phyloP scores from a whole-genome alignment of 1,140 invertebrate species.

The Oedothorax gibbosus region DNA sequence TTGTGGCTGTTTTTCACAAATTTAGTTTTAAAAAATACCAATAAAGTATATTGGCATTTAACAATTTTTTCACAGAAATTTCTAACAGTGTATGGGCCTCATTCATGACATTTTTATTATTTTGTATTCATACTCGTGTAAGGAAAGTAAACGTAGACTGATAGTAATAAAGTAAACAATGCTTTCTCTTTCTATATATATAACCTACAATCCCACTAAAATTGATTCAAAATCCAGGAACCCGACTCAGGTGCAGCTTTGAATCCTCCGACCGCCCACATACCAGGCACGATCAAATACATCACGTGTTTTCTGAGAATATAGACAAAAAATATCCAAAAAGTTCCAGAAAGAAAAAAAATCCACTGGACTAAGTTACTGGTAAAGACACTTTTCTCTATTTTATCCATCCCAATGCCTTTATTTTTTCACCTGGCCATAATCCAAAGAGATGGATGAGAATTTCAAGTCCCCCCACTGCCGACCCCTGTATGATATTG shows the following conservation, averaged over 20 bases:
- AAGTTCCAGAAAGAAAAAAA: not conserved
- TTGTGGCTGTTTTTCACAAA: too few species aligned
- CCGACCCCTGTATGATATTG: not conserved
- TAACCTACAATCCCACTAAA: not conserved
- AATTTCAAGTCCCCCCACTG: not conserved
- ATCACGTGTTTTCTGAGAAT: slow-evolving; percentile 17
- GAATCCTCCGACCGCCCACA: not conserved
- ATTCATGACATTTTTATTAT: too few species aligned
- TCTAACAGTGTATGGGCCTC: too few species aligned
- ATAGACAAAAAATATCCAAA: not conserved
- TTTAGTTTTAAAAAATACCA: too few species aligned
- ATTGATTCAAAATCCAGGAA: slow-evolving; percentile 21
- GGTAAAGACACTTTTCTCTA: slow-evolving; percentile 44
- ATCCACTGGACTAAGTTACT: slow-evolving; percentile 26
- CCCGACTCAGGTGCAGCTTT: slow-evolving; percentile 29
- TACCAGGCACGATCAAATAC: not conserved
- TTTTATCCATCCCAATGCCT: not conserved
- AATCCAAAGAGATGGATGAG: slow-evolving; percentile 45
- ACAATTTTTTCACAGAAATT: too few species aligned
- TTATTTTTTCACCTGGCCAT: slow-evolving; percentile 2
- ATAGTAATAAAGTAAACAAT: too few species aligned
- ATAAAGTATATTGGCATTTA: too few species aligned
- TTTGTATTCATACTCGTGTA: too few species aligned
- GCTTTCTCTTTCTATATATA: too few species aligned
- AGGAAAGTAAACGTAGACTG: too few species aligned